phyloP scores from a whole-genome alignment of 2,113 vertebrate species.

The Rousettus leschenaultii region DNA sequence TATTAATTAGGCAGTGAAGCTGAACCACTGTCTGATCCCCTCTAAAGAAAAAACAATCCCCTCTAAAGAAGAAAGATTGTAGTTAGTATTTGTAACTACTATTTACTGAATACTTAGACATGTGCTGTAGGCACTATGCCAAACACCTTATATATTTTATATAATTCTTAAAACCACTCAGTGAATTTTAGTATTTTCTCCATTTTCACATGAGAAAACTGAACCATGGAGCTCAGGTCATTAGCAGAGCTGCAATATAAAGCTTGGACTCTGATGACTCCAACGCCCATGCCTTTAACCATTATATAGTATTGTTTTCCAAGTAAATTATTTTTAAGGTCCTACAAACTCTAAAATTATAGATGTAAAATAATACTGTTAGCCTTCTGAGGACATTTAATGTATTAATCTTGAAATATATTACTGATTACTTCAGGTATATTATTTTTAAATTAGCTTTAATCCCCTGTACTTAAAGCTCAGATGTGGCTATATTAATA shows the following conservation, averaged over 20 bases:
- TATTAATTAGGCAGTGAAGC: background rate
- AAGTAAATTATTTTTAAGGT: constrained; percentile 24
- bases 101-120: constrained; percentile 5
- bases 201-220: background rate
- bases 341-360: background rate
- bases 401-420: constrained; percentile 31
- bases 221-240: background rate
- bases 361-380: background rate
- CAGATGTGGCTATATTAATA: background rate
- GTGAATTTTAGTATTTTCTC: background rate
- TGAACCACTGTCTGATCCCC: background rate
- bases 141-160: background rate
- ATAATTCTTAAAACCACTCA: background rate
- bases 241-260: background rate
- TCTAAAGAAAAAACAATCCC: background rate
- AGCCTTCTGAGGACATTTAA: constrained; percentile 4
- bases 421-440: background rate
- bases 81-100: background rate
- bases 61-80: background rate
- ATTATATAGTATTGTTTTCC: background rate
- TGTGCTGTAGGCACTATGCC: background rate
- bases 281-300: background rate
- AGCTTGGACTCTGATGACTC: background rate
- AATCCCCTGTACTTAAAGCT: background rate
- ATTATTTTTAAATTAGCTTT: constrained; percentile 43